phyloP scores from a whole-genome alignment of 2,888 invertebrate genomes.

The Leucoma salicis region DNA sequence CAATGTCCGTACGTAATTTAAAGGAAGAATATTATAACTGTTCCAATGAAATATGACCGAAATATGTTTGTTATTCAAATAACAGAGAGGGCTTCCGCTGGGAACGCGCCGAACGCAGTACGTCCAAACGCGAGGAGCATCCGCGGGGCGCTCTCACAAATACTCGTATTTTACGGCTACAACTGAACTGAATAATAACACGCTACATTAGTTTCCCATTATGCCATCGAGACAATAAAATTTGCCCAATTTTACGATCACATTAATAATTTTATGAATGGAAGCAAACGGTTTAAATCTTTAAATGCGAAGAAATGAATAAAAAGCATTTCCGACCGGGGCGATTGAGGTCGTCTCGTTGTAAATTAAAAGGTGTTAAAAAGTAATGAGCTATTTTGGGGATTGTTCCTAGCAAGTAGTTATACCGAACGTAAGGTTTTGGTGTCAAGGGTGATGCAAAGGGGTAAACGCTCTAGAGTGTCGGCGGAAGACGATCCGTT shows the following conservation, averaged over 20 bases:
- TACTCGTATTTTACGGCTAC: constrained; percentile 79
- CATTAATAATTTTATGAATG: constrained; percentile 83
- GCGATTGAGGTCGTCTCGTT: constrained; percentile 62
- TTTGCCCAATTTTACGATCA: constrained; percentile 82
- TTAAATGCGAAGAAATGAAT: constrained; percentile 71
- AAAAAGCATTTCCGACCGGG: constrained; percentile 58
- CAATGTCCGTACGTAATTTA: constrained; percentile 60
- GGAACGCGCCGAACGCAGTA: constrained; percentile 45
- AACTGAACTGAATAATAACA: constrained; percentile 81
- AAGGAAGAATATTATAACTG: constrained; percentile 80
- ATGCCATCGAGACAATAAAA: constrained; percentile 82
- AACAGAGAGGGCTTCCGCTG: constrained; percentile 73
- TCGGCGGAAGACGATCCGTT: constrained; percentile 68
- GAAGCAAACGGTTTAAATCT: constrained; percentile 75
- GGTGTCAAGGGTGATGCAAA: constrained; percentile 44
- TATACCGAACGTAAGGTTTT: constrained; percentile 38
- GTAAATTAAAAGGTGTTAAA: constrained; percentile 63
- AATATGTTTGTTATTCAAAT: constrained; percentile 80
- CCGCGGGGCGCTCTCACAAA: constrained; percentile 58
- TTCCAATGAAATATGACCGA: constrained; percentile 74
- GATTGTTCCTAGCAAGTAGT: constrained; percentile 39
- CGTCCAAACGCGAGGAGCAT: constrained; percentile 34
- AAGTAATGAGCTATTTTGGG: constrained; percentile 46
- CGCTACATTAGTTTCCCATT: constrained; percentile 83
- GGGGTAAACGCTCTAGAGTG: constrained; percentile 42